These are phyloP conservation scores for Steinernema scapterisci DNA, from an alignment of 2,888 invertebrate genomes.

Conservation along the genomic window DNA sequence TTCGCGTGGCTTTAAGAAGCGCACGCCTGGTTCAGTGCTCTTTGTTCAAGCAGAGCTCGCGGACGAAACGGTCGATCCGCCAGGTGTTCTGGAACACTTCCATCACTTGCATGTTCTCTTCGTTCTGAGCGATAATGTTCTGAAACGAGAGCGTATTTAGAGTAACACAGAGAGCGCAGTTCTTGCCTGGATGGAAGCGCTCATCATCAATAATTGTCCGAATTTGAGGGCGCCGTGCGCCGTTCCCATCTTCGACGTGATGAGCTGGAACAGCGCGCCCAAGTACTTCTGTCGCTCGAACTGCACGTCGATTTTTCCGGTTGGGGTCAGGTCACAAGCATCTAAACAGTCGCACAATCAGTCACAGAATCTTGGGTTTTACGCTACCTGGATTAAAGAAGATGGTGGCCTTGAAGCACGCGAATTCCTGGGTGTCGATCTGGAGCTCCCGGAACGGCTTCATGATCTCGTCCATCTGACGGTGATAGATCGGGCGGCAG, in stretches of 20 bases:
- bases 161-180: no score
- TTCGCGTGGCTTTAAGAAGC: background rate
- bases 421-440: slow-evolving; percentile 52
- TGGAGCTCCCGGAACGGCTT: slow-evolving; percentile 58
- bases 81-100: slow-evolving; percentile 48
- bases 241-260: slow-evolving; percentile 50
- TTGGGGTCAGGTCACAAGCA: slow-evolving; percentile 51
- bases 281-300: slow-evolving; percentile 58
- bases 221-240: slow-evolving; percentile 55
- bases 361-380: background rate
- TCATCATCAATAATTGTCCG: slow-evolving; percentile 59
- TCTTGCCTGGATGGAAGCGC: slow-evolving; percentile 57
- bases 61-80: slow-evolving; percentile 50
- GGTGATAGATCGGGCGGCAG: slow-evolving; percentile 65
- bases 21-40: slow-evolving; percentile 34
- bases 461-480: slow-evolving; percentile 67
- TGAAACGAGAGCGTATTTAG: slow-evolving; percentile 47
- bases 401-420: slow-evolving; percentile 56
- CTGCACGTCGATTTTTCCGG: slow-evolving; percentile 51
- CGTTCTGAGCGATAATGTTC: slow-evolving; percentile 67
- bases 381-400: slow-evolving; percentile 58
- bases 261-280: slow-evolving; percentile 55
- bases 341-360: slow-evolving; percentile 42
- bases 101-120: slow-evolving; percentile 67
- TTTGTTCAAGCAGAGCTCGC: slow-evolving; percentile 46